Evolutionary conservation across 1,140 invertebrate species (phyloP).

Genomic region (Galleria mellonella): DNA sequence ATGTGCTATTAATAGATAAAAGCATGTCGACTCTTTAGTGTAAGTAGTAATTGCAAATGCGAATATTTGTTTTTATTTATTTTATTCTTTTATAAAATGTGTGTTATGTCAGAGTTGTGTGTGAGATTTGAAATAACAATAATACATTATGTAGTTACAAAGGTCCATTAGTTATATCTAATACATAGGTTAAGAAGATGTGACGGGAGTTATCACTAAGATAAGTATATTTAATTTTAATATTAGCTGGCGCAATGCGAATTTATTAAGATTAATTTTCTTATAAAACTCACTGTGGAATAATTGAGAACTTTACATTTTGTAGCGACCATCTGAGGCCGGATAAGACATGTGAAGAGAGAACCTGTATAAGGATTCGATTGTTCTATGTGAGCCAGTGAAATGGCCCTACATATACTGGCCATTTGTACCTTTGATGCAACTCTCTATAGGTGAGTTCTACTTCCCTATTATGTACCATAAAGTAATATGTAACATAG

Average conservation of each 20-base stretch:
- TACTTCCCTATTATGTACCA: neutral
- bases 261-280: slow-evolving; percentile 20
- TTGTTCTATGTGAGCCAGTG: slow-evolving; percentile 21
- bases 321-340: slow-evolving; percentile 57
- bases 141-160: slow-evolving; percentile 53
- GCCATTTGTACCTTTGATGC: slow-evolving; percentile 29
- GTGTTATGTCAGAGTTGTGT: too few species aligned
- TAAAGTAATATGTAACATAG: neutral
- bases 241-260: slow-evolving; percentile 42
- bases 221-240: slow-evolving; percentile 37
- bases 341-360: slow-evolving; percentile 36
- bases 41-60: too few species aligned
- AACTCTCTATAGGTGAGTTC: slow-evolving; percentile 34
- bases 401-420: slow-evolving; percentile 20
- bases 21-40: too few species aligned
- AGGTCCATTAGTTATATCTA: slow-evolving; percentile 18
- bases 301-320: slow-evolving; percentile 60
- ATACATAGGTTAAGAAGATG: slow-evolving; percentile 10
- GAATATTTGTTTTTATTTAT: too few species aligned
- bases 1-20: too few species aligned
- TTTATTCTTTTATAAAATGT: too few species aligned
- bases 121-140: too few species aligned
- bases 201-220: slow-evolving; percentile 15
- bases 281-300: slow-evolving; percentile 42
- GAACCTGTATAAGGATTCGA: slow-evolving; percentile 14